A percentile compares a stretch with the other conserved stretches of the same genome.
These are phyloP conservation scores for Aethina tumida DNA, from an alignment of 1,140 invertebrate genomes.

Conservation along the genomic window DNA sequence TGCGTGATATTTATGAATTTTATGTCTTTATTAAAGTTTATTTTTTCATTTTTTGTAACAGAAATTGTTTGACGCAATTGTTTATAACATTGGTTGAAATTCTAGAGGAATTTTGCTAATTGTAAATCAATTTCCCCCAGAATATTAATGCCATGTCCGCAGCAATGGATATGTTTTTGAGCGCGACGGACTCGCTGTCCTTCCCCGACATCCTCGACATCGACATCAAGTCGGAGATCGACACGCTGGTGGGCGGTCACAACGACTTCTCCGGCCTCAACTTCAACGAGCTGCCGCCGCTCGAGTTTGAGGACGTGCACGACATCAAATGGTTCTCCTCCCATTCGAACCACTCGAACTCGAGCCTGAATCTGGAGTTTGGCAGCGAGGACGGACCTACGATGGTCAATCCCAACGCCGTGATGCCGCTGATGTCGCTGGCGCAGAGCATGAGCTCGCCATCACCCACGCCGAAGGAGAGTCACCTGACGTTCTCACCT, in stretches of 20 bases:
- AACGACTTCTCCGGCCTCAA: conserved; percentile 50
- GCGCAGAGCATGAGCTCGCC: conserved; percentile 35
- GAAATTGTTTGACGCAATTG: no score
- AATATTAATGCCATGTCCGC: conserved; percentile 23
- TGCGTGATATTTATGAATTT: no score
- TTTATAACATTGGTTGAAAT: no score
- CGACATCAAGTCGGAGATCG: conserved; percentile 73
- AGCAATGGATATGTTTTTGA: conserved; percentile 46
- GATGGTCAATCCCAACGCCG: conserved; percentile 71
- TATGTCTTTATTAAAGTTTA: no score
- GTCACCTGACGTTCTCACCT: conserved; percentile 55
- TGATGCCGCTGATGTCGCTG: conserved; percentile 43
- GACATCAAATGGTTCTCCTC: conserved; percentile 43
- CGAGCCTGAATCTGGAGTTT: conserved; percentile 61
- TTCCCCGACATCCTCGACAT: conserved; percentile 68
- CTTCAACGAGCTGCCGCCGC: conserved; percentile 54
- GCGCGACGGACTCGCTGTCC: conserved; percentile 44
- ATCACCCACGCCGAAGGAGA: conserved; percentile 45
- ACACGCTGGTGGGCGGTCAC: conserved; percentile 58
- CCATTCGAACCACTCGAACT: conserved; percentile 50
- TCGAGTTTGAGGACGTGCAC: conserved; percentile 53
- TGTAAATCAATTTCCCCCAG: not conserved
- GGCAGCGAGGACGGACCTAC: conserved; percentile 60
- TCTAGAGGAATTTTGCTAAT: not conserved
- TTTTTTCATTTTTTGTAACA: no score